Conservation (phyloP, 2,797 vertebrate genomes). For the Mormyrops boulengeri region DNA sequence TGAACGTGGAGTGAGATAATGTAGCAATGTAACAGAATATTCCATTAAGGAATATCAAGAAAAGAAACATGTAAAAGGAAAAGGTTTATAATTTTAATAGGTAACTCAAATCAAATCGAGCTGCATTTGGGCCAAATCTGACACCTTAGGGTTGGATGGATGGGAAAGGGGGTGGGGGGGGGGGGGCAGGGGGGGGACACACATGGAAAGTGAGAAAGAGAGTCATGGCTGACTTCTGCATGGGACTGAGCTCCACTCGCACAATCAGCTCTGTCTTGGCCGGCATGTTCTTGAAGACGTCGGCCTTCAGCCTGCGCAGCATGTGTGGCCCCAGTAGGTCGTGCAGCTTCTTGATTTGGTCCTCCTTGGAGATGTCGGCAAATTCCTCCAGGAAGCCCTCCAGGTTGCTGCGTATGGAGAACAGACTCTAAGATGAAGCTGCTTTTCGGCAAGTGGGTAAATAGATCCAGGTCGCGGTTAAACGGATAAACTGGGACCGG, state of each 20-base stretch:
- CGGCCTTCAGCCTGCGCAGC: slow-evolving; percentile 87
- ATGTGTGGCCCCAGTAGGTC: slow-evolving; percentile 94
- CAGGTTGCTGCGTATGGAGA: slow-evolving; percentile 72
- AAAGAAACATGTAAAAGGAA: not conserved
- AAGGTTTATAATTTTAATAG: not conserved
- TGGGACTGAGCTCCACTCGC: slow-evolving; percentile 92
- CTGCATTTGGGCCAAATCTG: not conserved
- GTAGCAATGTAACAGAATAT: not conserved
- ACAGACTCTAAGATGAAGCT: not conserved
- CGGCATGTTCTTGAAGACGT: slow-evolving; percentile 98
- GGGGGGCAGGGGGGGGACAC: not conserved
- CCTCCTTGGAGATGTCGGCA: slow-evolving; percentile 96
- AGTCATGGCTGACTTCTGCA: slow-evolving; percentile 84
- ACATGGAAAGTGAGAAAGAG: not conserved
- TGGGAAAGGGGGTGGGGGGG: not conserved
- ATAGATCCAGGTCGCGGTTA: not conserved
- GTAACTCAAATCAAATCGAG: not conserved
- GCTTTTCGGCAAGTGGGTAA: not conserved
- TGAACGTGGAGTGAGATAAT: not conserved
- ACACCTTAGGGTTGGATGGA: not conserved
- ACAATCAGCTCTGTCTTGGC: slow-evolving; percentile 95
- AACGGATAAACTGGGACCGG: not conserved
- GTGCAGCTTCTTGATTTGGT: slow-evolving; percentile 97
- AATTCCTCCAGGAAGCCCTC: slow-evolving; percentile 98
- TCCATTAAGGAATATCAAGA: not conserved